Evolutionary conservation across 2,888 invertebrate species (phyloP), one percentile per base, ranked within the genome.

Genomic region (Sabatieria punctata): DNA sequence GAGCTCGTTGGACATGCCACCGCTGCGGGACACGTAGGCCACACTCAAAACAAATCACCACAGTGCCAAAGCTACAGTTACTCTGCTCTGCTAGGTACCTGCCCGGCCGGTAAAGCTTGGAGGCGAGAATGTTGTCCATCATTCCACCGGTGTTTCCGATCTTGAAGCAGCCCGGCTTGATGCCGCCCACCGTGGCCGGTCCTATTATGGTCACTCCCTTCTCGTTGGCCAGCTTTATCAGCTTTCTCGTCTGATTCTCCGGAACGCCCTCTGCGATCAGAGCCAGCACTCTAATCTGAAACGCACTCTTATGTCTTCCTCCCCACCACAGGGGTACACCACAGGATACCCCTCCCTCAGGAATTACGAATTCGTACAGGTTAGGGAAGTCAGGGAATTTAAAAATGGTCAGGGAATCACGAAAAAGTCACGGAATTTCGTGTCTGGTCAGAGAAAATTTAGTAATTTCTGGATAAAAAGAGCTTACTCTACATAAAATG

Each of bases 251-350:
- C 77, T 89, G 80, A 66, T 97, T 97, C 69, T 97, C 97, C 0
- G 97, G 97, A 51, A 97, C 97, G 33, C 97, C 97, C 66, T 99
- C 97, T 1, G 97, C 97, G 57, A 99, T 97, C 59, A 97, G 95
- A 15, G 95, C 93, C 41, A 99, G 83, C 0, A 86, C 85, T 62
- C 85, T 78, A 55, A 95, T 86, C 73, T 91, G 59, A 4, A 59
- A 57, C 45, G 41, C 27, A 19, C 51, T 47, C 47, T 15, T 19
- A 35, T 8, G 11, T 25, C n/a, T 2, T 11, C 11, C 41, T 21
- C 15, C 8, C 41, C 41, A 23, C n/a, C 15, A 22, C 15, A 41
- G 13, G 18, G 15, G 22, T 15, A 23, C 41, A 13, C 25, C 21
- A 13, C 23, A 15, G 19, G 41, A 23, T 15, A n/a, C 23, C 23